These are phyloP conservation scores for Lymantria monacha DNA, from an alignment of 2,888 invertebrate species.

Conservation along the genomic window DNA sequence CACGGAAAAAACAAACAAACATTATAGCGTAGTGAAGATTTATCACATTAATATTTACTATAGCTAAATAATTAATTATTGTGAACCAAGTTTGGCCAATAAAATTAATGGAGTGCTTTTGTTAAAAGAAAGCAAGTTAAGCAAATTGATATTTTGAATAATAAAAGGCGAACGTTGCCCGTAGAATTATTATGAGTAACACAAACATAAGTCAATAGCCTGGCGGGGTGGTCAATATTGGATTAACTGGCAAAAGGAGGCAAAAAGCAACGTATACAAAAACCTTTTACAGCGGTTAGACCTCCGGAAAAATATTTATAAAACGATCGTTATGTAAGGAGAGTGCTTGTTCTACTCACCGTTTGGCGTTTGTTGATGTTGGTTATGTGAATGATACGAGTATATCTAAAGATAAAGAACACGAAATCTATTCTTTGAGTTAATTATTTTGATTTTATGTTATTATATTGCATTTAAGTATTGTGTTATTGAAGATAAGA, in stretches of 20 bases:
- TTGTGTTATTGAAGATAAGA: too few species aligned
- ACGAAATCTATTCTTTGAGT: too few species aligned
- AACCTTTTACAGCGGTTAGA: slow-evolving; percentile 81
- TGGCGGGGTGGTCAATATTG: slow-evolving; percentile 80
- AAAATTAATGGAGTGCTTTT: slow-evolving; percentile 44
- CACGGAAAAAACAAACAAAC: too few species aligned
- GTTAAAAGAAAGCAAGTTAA: slow-evolving; percentile 66
- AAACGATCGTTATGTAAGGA: slow-evolving; percentile 56
- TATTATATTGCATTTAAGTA: too few species aligned
- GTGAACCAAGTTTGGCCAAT: slow-evolving; percentile 34
- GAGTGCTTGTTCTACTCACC: slow-evolving; percentile 38
- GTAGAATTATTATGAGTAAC: slow-evolving; percentile 77
- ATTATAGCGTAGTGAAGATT: too few species aligned
- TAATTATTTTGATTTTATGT: too few species aligned
- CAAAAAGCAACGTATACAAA: slow-evolving; percentile 83
- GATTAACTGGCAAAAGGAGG: slow-evolving; percentile 81
- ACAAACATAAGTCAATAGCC: slow-evolving; percentile 82
- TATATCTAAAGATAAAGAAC: too few species aligned
- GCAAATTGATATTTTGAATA: slow-evolving; percentile 81
- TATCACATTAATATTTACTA: too few species aligned
- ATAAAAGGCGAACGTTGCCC: slow-evolving; percentile 70
- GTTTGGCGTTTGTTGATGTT: slow-evolving; percentile 6
- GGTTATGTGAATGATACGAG: background rate
- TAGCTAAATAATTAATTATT: slow-evolving; percentile 35
- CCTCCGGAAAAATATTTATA: slow-evolving; percentile 76